phyloP scores from a whole-genome alignment of 92 coral and sea anemone species.

The Nematostella vectensis region DNA sequence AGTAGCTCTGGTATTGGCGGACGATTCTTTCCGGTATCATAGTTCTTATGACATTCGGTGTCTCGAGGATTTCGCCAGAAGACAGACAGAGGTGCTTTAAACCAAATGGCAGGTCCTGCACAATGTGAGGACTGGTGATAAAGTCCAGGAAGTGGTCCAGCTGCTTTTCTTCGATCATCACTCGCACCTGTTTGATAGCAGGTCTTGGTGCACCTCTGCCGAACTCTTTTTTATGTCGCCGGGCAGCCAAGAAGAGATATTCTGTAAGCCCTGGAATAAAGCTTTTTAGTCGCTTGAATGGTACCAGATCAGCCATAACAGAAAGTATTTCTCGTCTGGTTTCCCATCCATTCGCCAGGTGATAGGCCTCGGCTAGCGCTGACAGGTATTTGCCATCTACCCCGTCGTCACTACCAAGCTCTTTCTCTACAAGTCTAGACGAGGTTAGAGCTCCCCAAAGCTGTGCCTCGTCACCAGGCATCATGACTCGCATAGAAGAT shows the following conservation, averaged over 20 bases:
- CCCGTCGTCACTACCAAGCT: no score
- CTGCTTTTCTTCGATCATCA: conserved; percentile 4
- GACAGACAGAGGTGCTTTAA: conserved; percentile 8
- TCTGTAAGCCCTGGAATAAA: conserved; percentile 15
- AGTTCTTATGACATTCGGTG: conserved; percentile 15
- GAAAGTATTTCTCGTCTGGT: conserved; percentile 23
- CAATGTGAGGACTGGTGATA: conserved; percentile 25
- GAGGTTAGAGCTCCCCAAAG: no score
- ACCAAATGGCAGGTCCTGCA: conserved; percentile 24
- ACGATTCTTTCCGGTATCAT: conserved; percentile 18
- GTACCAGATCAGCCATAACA: conserved; percentile 19
- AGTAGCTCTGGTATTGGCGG: conserved; percentile 12
- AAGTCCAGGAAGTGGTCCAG: conserved; percentile 17
- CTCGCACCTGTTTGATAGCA: background rate
- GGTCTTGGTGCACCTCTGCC: conserved; percentile 14
- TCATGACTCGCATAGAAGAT: no score
- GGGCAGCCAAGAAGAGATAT: conserved; percentile 11
- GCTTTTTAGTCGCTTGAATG: conserved; percentile 3
- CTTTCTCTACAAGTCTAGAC: no score
- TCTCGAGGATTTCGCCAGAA: conserved; percentile 10
- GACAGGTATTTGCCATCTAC: no score
- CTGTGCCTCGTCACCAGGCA: no score
- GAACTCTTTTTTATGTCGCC: conserved; percentile 8
- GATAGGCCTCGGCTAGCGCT: conserved; percentile 16
- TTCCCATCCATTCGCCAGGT: conserved; percentile 7